Evolutionary conservation across 2,113 vertebrate species (phyloP), one percentile per base, ranked within the genome.

Genomic region (Lota lota): DNA sequence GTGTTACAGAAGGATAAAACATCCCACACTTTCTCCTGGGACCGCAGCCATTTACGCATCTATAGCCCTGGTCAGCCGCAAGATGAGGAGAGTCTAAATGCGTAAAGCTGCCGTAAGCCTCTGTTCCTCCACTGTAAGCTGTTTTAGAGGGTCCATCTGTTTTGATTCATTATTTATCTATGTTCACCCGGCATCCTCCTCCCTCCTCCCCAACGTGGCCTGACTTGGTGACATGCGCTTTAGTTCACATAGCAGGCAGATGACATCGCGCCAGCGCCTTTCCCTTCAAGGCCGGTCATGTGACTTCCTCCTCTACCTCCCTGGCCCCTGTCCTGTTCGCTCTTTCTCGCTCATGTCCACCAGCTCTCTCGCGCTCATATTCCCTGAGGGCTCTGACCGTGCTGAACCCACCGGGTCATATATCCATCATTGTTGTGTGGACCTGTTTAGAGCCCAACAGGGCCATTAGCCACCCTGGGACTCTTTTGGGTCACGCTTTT

Each of bases 81-180:
- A 85, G 78, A 72, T 76, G 70, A 85, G 84, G 78, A 80, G 80
- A 81, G 74, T 87, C 70, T 83, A 87, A 88, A 86, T 77, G 82
- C 79, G 67, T 84, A 88, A 88, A 90, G 87, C 88, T 88, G 85
- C 82, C 81, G 83, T 91, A 88, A 91, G 88, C 87, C 87, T 73
- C 77, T 65, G 84, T 91, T 88, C 7, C 88, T 83, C 84, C 73
- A 83, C 89, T 88, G 87, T 90, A 90, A 90, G 88, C 87, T 81
- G 83, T 90, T 90, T 87, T 88, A 85, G 84, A 82, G 77, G 79
- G 72, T 84, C 90, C 88, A 91, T 91, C 88, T 90, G 88, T 77
- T 89, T 90, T 82, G 51, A 78, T 20, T 75, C 62, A 69, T 84
- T 87, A 85, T 88, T 91, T 88, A 85, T 88, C 80, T 86, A 78